Conservation (phyloP, 2,113 vertebrate species). For the Tragulus kanchil region DNA sequence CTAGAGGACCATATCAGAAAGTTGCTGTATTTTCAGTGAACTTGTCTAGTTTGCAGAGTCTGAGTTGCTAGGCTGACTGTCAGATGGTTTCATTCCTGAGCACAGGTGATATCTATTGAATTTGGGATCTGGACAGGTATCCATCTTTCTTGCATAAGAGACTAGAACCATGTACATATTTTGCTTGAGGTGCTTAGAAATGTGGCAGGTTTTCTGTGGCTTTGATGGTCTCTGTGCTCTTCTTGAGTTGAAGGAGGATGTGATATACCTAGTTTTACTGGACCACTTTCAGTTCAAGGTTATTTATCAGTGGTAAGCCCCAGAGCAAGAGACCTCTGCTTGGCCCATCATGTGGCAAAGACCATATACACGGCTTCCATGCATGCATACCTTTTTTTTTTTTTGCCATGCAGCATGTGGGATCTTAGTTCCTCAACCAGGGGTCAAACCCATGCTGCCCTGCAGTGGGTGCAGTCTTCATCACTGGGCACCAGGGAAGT, state of each 20-base stretch:
- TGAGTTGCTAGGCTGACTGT: constrained; percentile 42
- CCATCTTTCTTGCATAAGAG: neutral
- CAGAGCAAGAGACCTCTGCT: neutral
- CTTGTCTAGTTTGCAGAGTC: neutral
- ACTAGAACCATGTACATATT: neutral
- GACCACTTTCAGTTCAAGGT: neutral
- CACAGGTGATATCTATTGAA: neutral
- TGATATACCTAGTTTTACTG: neutral
- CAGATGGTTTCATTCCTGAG: neutral
- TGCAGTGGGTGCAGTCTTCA: neutral
- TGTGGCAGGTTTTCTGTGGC: neutral
- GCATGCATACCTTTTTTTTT: neutral
- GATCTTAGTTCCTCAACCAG: neutral
- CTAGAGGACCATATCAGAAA: neutral
- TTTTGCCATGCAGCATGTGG: neutral
- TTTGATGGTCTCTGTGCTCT: neutral
- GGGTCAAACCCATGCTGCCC: neutral
- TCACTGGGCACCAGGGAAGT: neutral
- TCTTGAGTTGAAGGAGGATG: neutral
- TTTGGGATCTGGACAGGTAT: neutral
- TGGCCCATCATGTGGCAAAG: neutral
- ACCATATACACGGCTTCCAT: neutral
- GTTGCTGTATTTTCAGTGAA: constrained; percentile 39
- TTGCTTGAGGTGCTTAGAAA: neutral
- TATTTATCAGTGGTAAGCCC: neutral